A percentile compares a stretch with the other conserved stretches of the same genome.
Conservation (phyloP, 2,113 vertebrate species). For the Lophotis ruficrista region DNA sequence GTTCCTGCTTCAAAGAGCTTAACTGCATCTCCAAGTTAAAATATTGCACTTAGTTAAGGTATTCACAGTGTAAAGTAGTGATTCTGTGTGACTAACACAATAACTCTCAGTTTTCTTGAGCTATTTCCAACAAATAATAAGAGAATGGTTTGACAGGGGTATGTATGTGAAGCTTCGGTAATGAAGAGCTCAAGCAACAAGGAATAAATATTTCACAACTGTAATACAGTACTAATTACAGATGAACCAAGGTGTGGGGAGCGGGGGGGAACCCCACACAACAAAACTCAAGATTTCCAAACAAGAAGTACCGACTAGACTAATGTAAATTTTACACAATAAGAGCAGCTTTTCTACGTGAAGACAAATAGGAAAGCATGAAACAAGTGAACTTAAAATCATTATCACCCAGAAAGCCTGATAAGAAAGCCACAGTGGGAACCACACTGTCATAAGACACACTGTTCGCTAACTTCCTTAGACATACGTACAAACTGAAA, state of each 20-base stretch:
- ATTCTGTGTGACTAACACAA: neutral
- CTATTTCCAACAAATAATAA: neutral
- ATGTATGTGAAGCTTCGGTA: neutral
- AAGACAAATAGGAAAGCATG: neutral
- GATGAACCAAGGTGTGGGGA: neutral
- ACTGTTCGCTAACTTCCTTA: neutral
- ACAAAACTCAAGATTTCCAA: neutral
- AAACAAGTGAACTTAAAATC: neutral
- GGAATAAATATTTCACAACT: slow-evolving; percentile 23
- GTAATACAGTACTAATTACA: neutral
- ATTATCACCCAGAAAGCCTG: neutral
- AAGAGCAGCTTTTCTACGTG: neutral
- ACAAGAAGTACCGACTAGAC: neutral
- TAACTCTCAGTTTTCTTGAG: neutral
- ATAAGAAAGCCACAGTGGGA: neutral
- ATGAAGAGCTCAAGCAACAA: neutral
- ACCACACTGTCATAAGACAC: neutral
- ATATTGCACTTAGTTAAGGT: neutral
- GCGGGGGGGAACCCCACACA: neutral
- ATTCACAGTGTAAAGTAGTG: neutral
- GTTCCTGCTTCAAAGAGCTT: neutral
- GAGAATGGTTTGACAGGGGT: neutral
- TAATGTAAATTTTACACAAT: rapidly evolving
- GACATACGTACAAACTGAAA: neutral
- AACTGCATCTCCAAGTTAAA: neutral